phyloP scores from a whole-genome alignment of 1,140 invertebrate species.

The Stegodyphus mimosarum region DNA sequence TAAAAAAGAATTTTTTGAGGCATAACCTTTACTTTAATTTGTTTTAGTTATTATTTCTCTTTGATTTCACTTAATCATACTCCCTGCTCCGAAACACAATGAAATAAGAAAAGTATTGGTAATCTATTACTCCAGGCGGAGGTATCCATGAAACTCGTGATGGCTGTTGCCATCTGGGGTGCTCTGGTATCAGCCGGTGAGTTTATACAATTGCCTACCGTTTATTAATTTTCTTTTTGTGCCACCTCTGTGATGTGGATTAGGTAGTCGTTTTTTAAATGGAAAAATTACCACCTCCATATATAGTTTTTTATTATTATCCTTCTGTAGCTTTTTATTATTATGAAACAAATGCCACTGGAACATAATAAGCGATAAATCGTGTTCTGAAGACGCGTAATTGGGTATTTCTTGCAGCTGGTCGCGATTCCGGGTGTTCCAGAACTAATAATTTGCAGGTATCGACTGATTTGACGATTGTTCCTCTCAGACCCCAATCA shows the following conservation, averaged over 20 bases:
- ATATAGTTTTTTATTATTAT: background rate
- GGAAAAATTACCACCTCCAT: background rate
- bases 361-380: background rate
- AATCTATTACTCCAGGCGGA: too few relatives aligned
- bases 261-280: background rate
- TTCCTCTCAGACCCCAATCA: background rate
- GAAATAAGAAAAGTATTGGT: too few relatives aligned
- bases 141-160: background rate
- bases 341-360: background rate
- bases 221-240: background rate
- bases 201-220: background rate
- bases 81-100: too few relatives aligned
- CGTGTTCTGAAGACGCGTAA: background rate
- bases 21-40: too few relatives aligned
- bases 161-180: background rate
- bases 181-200: background rate
- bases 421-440: background rate
- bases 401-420: background rate
- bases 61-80: too few relatives aligned
- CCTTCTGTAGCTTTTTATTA: background rate
- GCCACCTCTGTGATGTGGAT: background rate
- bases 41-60: too few relatives aligned
- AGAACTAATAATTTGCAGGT: background rate
- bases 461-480: background rate
- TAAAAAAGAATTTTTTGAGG: too few relatives aligned